phyloP scores from a whole-genome alignment of 1,140 invertebrate genomes.

The Drosophila tropicalis region DNA sequence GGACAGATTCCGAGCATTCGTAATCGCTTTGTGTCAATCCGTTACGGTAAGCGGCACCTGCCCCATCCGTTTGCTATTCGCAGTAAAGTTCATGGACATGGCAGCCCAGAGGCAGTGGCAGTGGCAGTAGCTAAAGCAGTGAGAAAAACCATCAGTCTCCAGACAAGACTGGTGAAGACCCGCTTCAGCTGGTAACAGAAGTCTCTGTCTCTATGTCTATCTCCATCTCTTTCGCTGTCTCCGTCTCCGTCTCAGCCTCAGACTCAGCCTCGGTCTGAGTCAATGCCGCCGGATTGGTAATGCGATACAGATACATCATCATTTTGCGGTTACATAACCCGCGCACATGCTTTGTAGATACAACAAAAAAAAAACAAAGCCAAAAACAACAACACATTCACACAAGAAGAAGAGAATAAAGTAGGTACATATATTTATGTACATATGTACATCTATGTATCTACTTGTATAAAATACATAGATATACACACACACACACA shows the following conservation, averaged over 20 bases:
- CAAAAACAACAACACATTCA: not conserved
- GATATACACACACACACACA: constrained; percentile 1
- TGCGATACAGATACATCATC: constrained; percentile 13
- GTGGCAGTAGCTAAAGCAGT: not conserved
- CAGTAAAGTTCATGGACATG: constrained; percentile 7
- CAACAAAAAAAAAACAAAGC: not conserved
- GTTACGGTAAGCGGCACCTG: constrained; percentile 12
- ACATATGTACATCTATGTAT: not conserved
- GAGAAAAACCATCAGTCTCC: constrained; percentile 8
- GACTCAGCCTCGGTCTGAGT: not conserved
- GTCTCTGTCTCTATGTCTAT: too few relatives aligned
- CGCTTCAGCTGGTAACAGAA: constrained; percentile 3
- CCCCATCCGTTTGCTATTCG: not conserved
- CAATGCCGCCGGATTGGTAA: constrained; percentile 10
- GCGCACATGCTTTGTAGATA: constrained; percentile 12
- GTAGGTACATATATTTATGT: not conserved
- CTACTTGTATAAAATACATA: constrained; percentile 10
- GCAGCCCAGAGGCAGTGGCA: not conserved
- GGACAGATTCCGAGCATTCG: constrained; percentile 2
- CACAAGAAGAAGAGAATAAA: constrained; percentile 10
- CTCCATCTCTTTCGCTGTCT: too few relatives aligned
- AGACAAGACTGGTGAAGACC: constrained; percentile 7
- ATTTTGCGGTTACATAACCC: constrained; percentile 12
- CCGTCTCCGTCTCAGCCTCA: not conserved
- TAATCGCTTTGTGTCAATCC: constrained; percentile 12